These are phyloP conservation scores for Ophiothrix spiculata DNA, from an alignment of 35 echinoderm and acorn worm species.

Conservation along the genomic window DNA sequence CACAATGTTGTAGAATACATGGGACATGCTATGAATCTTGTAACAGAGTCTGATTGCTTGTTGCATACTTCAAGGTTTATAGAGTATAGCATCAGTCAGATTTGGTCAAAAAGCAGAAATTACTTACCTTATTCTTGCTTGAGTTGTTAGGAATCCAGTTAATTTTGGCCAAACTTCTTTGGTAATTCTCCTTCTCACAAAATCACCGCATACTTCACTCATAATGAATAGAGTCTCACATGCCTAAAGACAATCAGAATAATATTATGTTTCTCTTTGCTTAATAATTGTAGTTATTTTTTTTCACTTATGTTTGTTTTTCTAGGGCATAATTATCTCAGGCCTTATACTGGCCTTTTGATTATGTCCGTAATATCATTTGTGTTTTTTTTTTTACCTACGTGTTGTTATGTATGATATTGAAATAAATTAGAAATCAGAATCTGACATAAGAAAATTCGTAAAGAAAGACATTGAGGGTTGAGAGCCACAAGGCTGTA, in stretches of 20 bases:
- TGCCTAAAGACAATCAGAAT: slow-evolving; percentile 21
- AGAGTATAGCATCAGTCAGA: too few species aligned
- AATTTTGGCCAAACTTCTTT: slow-evolving; percentile 66
- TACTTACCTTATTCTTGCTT: slow-evolving; percentile 51
- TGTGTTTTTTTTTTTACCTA: too few species aligned
- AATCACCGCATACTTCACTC: slow-evolving; percentile 44
- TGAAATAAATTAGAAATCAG: background rate
- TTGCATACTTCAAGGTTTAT: too few species aligned
- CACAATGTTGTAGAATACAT: too few species aligned
- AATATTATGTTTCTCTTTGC: too few species aligned
- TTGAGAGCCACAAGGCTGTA: too few species aligned
- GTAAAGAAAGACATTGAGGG: too few species aligned
- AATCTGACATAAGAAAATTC: too few species aligned
- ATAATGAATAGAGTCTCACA: slow-evolving; percentile 51
- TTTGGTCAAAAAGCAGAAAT: background rate
- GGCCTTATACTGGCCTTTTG: background rate
- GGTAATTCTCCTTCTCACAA: slow-evolving; percentile 43
- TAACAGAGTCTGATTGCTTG: too few species aligned
- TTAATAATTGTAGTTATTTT: too few species aligned
- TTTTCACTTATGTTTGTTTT: background rate
- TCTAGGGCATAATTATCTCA: background rate
- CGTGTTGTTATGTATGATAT: too few species aligned
- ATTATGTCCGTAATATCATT: background rate
- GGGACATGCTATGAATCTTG: too few species aligned
- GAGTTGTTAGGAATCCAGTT: slow-evolving; percentile 26